Base-by-base conservation (phyloP, 2,888 invertebrate species). In the Hydrotaea diabolus region DNA sequence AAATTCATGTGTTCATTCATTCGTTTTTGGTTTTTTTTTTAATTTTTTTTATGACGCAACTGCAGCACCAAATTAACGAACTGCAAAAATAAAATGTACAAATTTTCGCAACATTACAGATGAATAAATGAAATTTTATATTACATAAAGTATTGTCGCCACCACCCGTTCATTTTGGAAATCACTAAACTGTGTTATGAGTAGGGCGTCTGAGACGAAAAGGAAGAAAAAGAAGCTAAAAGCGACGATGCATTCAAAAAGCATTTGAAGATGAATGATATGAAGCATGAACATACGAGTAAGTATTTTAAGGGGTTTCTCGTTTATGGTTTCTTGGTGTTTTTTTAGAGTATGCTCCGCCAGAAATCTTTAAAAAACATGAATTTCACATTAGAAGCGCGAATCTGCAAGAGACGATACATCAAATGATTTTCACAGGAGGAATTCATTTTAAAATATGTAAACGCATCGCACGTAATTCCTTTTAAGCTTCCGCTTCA, bases 211-310 rank as follows among this genome's bases (percentile, higher is more conserved):
- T 39, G 39, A 8, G 13, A 39, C 1, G 39, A 39, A 11, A 39
- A 39, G 8, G 39, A 9, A 3, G 39, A 11, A 11, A 39, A 49
- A 8, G 49, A n/a, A 59, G 26, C 23, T 23, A 26, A 23, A 59
- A 59, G 59, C 26, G 59, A 23, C 26, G 59, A 11, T 59, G 59
- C 59, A 26, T 26, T 26, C 15, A 59, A 59, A 59, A 26, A 59
- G n/a, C 59, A 59, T 59, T 59, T 59, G 66, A 43, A 66, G 5
- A 64, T n/a, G 31, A 13, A 43, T 43, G 66, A 66, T n/a, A 66
- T 66, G 66, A 66, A 66, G 66, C 66, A 36, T 43, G 66, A 43
- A 66, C 66, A 43, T 43, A n/a, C n/a, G n/a, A n/a, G n/a, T n/a
- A 36, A 66, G 43, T 17, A 36, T 31, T 64, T 64, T 36, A 21